A percentile compares a stretch with the other conserved stretches of the same genome.
These are phyloP conservation scores for Mythimna pallens DNA, from an alignment of 2,888 invertebrate species.

Conservation along the genomic window DNA sequence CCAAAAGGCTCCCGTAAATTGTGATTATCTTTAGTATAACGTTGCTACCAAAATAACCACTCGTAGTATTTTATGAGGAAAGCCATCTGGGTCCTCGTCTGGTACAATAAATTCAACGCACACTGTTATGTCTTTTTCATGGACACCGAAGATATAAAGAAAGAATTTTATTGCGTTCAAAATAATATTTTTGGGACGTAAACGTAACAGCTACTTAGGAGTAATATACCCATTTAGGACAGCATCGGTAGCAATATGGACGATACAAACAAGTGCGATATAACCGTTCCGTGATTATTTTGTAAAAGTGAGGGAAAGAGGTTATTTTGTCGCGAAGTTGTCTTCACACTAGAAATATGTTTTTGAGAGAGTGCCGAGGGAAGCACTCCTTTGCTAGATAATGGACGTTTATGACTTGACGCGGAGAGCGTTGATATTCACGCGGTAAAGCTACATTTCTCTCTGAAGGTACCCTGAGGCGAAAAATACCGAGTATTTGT, in stretches of 20 bases:
- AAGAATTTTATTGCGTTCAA: slow-evolving; percentile 84
- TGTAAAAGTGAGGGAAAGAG: slow-evolving; percentile 49
- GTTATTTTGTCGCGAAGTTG: slow-evolving; percentile 48
- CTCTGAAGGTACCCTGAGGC: neutral
- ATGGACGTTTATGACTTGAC: slow-evolving; percentile 62
- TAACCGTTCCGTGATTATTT: slow-evolving; percentile 64
- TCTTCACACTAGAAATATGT: slow-evolving; percentile 61
- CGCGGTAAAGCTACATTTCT: slow-evolving; percentile 38
- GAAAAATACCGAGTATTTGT: slow-evolving; percentile 15
- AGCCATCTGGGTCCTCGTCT: slow-evolving; percentile 89
- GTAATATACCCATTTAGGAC: slow-evolving; percentile 66
- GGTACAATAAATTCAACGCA: slow-evolving; percentile 88
- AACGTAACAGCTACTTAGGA: slow-evolving; percentile 70
- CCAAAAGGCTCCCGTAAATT: slow-evolving; percentile 87
- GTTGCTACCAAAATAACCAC: slow-evolving; percentile 86
- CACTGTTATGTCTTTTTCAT: slow-evolving; percentile 89
- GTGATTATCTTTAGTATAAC: slow-evolving; percentile 89
- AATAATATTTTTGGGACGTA: slow-evolving; percentile 79
- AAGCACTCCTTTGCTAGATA: slow-evolving; percentile 59
- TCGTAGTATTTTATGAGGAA: slow-evolving; percentile 89
- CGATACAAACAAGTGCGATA: slow-evolving; percentile 56
- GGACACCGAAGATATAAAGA: slow-evolving; percentile 84
- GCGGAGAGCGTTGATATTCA: slow-evolving; percentile 54
- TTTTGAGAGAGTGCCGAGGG: slow-evolving; percentile 60
- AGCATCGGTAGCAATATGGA: slow-evolving; percentile 55